Conservation (phyloP, 2,888 invertebrate species). For the Brassicogethes aeneus region DNA sequence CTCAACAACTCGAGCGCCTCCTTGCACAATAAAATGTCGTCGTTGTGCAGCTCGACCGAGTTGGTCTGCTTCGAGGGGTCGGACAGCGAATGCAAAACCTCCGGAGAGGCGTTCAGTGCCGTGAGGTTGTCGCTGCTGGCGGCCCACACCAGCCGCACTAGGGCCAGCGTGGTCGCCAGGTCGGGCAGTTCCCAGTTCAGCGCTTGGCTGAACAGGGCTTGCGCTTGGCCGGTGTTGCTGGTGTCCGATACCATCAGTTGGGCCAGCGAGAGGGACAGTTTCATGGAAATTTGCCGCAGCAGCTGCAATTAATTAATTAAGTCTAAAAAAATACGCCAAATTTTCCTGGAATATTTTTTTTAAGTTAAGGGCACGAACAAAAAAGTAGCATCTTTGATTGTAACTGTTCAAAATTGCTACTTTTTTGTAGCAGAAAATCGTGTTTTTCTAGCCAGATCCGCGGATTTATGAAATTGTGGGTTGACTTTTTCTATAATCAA, state of each 20-base stretch:
- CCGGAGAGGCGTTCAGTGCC: constrained; percentile 49
- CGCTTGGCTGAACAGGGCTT: constrained; percentile 49
- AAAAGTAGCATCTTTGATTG: too few species aligned
- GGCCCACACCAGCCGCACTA: constrained; percentile 72
- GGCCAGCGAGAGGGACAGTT: constrained; percentile 72
- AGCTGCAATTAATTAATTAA: constrained; percentile 22
- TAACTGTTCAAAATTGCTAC: too few species aligned
- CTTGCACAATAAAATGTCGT: constrained; percentile 52
- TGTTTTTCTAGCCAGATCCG: too few species aligned
- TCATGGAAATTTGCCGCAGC: constrained; percentile 71
- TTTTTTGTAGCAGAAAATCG: too few species aligned
- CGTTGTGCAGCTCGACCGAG: constrained; percentile 38
- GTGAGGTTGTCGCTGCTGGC: constrained; percentile 61
- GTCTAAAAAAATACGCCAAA: constrained; percentile 3
- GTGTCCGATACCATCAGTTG: constrained; percentile 46
- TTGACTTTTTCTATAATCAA: too few species aligned
- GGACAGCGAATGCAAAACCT: constrained; percentile 56
- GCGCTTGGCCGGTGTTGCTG: constrained; percentile 32
- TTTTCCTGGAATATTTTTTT: too few species aligned
- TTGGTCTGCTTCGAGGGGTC: constrained; percentile 55
- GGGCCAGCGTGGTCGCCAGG: constrained; percentile 59
- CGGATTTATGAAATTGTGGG: too few species aligned
- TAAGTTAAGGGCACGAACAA: too few species aligned
- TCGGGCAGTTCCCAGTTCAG: constrained; percentile 65
- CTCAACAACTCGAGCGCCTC: constrained; percentile 91